These are phyloP conservation scores for Orthosia gothica DNA, from an alignment of 2,888 invertebrate genomes.

Conservation along the genomic window DNA sequence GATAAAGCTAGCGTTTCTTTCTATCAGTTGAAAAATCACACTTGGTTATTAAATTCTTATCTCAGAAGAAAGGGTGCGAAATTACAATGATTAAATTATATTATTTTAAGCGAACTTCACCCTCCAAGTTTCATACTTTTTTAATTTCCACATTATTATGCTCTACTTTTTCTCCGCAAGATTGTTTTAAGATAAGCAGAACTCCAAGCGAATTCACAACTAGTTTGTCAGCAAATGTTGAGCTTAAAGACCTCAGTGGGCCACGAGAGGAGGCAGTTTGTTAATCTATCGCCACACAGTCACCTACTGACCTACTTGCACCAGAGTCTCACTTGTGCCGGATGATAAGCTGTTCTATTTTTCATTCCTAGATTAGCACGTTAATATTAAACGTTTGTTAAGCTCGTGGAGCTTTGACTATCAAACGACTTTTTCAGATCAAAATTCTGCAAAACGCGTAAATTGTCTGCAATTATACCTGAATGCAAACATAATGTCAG, in stretches of 20 bases:
- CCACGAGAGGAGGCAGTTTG: conserved; percentile 60
- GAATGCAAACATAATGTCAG: not conserved
- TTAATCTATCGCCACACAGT: conserved; percentile 68
- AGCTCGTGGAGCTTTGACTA: not conserved
- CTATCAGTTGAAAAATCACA: not conserved
- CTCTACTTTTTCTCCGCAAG: conserved; percentile 41
- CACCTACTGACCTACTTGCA: conserved; percentile 65
- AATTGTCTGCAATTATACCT: conserved; percentile 2
- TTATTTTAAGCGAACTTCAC: not conserved
- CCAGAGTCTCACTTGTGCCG: conserved; percentile 59
- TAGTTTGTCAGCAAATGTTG: conserved; percentile 65
- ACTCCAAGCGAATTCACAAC: conserved; percentile 58
- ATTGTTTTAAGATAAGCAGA: conserved; percentile 63
- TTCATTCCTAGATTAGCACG: conserved; percentile 60
- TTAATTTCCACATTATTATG: conserved; percentile 39
- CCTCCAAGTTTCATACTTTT: conserved; percentile 29
- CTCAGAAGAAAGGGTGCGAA: not conserved
- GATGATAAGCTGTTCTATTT: conserved; percentile 65
- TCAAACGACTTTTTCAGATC: not conserved
- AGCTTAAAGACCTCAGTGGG: conserved; percentile 54
- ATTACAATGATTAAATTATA: not conserved
- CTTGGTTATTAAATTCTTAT: not conserved
- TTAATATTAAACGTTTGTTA: conserved; percentile 41
- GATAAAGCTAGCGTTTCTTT: not conserved
- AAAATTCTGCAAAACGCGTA: not conserved